Percentiles rank a stretch among this genome's conserved stretches.
phyloP scores from a whole-genome alignment of 2,113 vertebrate genomes.

The Propithecus coquereli region DNA sequence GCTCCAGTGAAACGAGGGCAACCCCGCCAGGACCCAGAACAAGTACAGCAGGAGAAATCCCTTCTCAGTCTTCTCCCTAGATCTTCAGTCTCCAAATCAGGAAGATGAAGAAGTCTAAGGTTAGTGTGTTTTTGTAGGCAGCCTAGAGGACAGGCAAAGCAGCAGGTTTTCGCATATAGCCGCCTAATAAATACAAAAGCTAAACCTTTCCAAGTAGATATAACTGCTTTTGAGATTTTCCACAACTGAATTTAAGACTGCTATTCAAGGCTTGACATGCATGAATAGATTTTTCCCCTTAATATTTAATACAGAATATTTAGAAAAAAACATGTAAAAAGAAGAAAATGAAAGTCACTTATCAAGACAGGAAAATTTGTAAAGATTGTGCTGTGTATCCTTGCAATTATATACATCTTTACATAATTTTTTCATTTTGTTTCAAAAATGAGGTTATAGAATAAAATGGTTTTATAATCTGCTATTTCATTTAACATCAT shows the following conservation, averaged over 20 bases:
- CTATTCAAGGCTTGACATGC: not conserved
- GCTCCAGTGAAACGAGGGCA: not conserved
- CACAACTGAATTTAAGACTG: not conserved
- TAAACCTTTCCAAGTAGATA: not conserved
- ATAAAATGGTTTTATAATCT: constrained; percentile 1
- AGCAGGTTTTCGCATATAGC: not conserved
- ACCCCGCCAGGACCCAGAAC: not conserved
- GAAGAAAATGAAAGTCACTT: not conserved
- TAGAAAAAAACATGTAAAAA: not conserved
- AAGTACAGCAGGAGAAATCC: not conserved
- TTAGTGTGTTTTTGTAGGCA: not conserved
- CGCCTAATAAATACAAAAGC: not conserved
- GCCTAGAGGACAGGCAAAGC: not conserved
- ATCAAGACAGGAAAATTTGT: not conserved
- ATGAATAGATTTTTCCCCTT: not conserved
- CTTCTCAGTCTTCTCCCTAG: not conserved
- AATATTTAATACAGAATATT: not conserved
- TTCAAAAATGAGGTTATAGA: constrained; percentile 32
- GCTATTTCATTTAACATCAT: not conserved
- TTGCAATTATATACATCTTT: not conserved
- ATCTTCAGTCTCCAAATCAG: constrained; percentile 10
- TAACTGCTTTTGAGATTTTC: constrained; percentile 19
- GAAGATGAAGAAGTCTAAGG: not conserved
- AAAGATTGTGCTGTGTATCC: not conserved
- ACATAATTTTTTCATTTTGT: not conserved